phyloP scores from a whole-genome alignment of 2,113 vertebrate species.

The Arenaria interpres region DNA sequence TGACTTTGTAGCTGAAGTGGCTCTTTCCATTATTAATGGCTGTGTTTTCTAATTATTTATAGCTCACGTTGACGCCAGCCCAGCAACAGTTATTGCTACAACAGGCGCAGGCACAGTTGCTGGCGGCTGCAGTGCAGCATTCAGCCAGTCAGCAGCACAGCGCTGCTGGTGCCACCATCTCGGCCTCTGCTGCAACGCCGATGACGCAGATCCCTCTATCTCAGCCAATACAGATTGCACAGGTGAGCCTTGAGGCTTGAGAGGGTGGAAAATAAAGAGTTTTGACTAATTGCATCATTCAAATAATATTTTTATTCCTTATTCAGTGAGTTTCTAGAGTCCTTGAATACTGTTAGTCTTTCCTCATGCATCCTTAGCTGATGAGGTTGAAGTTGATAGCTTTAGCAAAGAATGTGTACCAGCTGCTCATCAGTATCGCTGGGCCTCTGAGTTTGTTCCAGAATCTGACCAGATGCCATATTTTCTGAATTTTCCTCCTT shows the following conservation, averaged over 20 bases:
- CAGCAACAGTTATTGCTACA: slow-evolving; percentile 97
- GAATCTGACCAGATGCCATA: not conserved
- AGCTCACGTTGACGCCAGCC: slow-evolving; percentile 94
- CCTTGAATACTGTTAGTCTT: not conserved
- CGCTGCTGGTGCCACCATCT: slow-evolving; percentile 96
- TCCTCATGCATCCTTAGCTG: not conserved
- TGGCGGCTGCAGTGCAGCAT: slow-evolving; percentile 97
- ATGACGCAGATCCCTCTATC: slow-evolving; percentile 97
- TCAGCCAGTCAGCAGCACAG: slow-evolving; percentile 96
- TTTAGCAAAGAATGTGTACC: not conserved
- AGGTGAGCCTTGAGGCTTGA: slow-evolving; percentile 76
- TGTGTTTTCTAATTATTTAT: slow-evolving; percentile 63
- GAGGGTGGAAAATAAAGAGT: slow-evolving; percentile 26
- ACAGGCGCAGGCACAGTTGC: slow-evolving; percentile 97
- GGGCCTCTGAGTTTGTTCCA: not conserved
- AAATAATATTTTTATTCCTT: not conserved
- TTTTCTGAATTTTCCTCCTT: not conserved
- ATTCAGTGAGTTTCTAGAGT: not conserved
- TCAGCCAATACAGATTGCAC: slow-evolving; percentile 96
- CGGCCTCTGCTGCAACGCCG: slow-evolving; percentile 95
- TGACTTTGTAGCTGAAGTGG: slow-evolving; percentile 50
- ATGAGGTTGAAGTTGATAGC: not conserved
- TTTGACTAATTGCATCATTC: not conserved
- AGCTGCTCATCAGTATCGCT: not conserved
- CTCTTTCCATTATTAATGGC: slow-evolving; percentile 19